Conservation (phyloP, 2,888 invertebrate genomes). For the Agrochola macilenta region DNA sequence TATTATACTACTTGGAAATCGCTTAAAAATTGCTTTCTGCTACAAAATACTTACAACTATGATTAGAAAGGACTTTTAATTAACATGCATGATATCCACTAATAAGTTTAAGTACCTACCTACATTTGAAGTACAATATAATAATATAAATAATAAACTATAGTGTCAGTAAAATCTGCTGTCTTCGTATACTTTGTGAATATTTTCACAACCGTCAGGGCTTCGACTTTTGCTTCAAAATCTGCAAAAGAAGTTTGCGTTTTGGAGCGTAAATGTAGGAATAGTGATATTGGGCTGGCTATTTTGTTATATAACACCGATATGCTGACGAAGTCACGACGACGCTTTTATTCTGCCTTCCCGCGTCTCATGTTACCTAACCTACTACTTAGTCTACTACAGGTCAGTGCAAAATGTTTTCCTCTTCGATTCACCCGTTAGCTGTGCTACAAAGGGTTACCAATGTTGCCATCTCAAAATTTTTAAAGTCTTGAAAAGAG, state of each 20-base stretch:
- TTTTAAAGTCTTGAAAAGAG: background rate
- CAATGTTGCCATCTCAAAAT: background rate
- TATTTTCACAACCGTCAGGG: slow-evolving; percentile 20
- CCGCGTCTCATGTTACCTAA: background rate
- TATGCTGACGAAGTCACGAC: background rate
- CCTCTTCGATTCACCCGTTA: too few species aligned
- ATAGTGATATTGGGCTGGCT: background rate
- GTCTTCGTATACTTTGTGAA: background rate
- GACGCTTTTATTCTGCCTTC: background rate
- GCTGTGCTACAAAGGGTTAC: background rate
- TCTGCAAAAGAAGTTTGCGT: slow-evolving; percentile 32
- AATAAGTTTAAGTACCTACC: background rate
- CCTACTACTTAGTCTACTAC: background rate
- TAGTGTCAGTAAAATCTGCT: slow-evolving; percentile 9
- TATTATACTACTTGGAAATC: background rate
- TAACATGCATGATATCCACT: background rate
- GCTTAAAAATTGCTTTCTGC: background rate
- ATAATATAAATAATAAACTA: background rate
- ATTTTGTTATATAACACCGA: background rate
- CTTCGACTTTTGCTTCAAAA: slow-evolving; percentile 52
- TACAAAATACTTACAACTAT: background rate
- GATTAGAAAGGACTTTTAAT: background rate
- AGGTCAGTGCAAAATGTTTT: background rate
- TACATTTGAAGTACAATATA: background rate
- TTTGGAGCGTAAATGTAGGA: background rate